phyloP scores from a whole-genome alignment of 2,888 invertebrate species.

The Onthophagus sagittarius region DNA sequence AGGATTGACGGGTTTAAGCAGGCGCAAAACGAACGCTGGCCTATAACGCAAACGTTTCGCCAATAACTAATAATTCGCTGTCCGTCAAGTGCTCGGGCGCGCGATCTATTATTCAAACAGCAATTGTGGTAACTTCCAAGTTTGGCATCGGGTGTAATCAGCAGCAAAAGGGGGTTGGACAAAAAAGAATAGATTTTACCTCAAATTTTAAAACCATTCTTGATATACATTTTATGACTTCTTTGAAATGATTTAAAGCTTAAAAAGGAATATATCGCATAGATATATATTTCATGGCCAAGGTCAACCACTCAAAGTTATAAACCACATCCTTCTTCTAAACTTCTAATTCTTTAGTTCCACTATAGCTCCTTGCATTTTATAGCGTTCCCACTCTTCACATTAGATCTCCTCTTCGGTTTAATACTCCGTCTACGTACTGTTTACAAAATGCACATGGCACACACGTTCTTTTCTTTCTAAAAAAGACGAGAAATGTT shows the following conservation, averaged over 20 bases:
- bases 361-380: slow-evolving; percentile 37
- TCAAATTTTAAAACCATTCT: slow-evolving; percentile 6
- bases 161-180: slow-evolving; percentile 22
- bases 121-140: slow-evolving; percentile 29
- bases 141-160: slow-evolving; percentile 26
- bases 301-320: slow-evolving; percentile 39
- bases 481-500: neutral
- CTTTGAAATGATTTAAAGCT: too few species aligned
- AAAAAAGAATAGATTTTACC: neutral
- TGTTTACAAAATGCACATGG: neutral
- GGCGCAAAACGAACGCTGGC: slow-evolving; percentile 27
- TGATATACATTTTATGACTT: too few species aligned
- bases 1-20: slow-evolving; percentile 25
- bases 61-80: slow-evolving; percentile 33
- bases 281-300: slow-evolving; percentile 42
- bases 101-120: slow-evolving; percentile 29
- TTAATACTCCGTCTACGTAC: neutral
- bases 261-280: slow-evolving; percentile 38
- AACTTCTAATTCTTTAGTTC: slow-evolving; percentile 26
- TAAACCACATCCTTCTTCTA: neutral
- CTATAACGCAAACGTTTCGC: slow-evolving; percentile 27
- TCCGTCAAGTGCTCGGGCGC: slow-evolving; percentile 32
- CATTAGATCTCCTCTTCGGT: slow-evolving; percentile 6
- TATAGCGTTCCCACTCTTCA: slow-evolving; percentile 39
- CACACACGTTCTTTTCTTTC: neutral